Evolutionary conservation across 2,888 invertebrate species (phyloP), one percentile per base, ranked within the genome.

Genomic region (Limnephilus lunatus): DNA sequence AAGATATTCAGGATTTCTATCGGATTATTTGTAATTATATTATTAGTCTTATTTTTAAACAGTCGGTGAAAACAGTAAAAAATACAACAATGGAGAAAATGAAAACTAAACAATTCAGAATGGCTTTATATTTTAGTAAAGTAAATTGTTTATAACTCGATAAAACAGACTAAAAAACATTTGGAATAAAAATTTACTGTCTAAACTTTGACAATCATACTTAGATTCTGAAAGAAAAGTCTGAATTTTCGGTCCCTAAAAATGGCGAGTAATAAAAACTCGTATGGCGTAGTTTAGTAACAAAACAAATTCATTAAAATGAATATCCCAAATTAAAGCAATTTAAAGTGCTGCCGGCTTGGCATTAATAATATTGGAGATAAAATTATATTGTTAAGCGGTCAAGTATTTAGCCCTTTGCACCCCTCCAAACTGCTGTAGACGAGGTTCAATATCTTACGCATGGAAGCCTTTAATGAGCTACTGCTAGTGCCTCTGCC

Each of bases 391-490:
- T 19, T 87, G 30, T 87, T 48, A 87, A n/a, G 48, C 14, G 89
- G 80, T 89, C 32, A 89, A 89, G 89, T 89, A 80, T 80, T 88
- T 88, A 68, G 19, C 88, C 53, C 88, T 88, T 31, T 25, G 88
- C 30, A 12, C 39, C 83, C 83, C 19, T 25, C 25, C n/a, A 44
- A 53, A 31, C 12, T 53, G 87, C 53, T 31, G 31, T 30, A 31
- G 53, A 53, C 87, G 14, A 85, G 87, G 87, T 53, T 87, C 87
- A 48, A 87, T 87, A 87, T 53, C 48, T 87, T 85, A 48, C 87
- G 31, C 87, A 30, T 85, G 32, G 31, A 87, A 53, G 87, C 53
- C 87, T 87, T 87, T 87, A 87, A 87, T 87, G 87, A 87, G 87
- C 32, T 32, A 15, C 48, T 48, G 48, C 14, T 68, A 19, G 53